phyloP scores from a whole-genome alignment of 2,888 invertebrate genomes.

The Allolobophora icterica region DNA sequence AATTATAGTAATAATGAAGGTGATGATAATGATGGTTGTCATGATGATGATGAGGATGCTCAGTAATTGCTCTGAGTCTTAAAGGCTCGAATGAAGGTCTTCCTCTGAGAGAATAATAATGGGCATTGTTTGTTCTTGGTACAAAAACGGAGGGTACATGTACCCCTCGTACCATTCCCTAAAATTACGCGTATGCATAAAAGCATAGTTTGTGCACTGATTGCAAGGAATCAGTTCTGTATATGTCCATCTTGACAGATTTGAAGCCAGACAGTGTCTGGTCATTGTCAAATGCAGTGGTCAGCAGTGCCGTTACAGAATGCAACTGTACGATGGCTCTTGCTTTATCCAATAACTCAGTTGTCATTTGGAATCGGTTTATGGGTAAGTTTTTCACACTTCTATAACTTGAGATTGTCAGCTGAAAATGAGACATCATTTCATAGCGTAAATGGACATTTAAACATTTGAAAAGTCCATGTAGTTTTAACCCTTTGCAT shows the following conservation, averaged over 20 bases:
- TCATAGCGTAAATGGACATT: background rate
- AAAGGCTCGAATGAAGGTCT: no score
- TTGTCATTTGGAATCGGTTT: conserved; percentile 9
- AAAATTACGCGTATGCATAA: background rate
- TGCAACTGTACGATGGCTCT: conserved; percentile 19
- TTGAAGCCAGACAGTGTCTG: conserved; percentile 20
- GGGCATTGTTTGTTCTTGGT: no score
- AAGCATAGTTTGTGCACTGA: background rate
- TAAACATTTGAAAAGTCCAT: background rate
- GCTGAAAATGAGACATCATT: background rate
- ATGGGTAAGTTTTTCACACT: background rate
- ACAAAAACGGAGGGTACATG: no score
- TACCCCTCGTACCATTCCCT: no score
- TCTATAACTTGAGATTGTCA: background rate
- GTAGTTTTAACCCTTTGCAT: background rate
- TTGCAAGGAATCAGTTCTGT: background rate
- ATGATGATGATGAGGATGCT: no score
- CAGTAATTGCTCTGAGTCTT: no score
- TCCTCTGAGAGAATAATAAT: no score
- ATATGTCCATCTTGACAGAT: conserved; percentile 6
- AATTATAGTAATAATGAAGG: no score
- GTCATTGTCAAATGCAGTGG: background rate
- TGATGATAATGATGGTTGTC: no score
- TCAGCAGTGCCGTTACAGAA: conserved; percentile 23
- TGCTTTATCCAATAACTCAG: conserved; percentile 12